Conservation (phyloP, 2,113 vertebrate species). For the Raja brachyura region DNA sequence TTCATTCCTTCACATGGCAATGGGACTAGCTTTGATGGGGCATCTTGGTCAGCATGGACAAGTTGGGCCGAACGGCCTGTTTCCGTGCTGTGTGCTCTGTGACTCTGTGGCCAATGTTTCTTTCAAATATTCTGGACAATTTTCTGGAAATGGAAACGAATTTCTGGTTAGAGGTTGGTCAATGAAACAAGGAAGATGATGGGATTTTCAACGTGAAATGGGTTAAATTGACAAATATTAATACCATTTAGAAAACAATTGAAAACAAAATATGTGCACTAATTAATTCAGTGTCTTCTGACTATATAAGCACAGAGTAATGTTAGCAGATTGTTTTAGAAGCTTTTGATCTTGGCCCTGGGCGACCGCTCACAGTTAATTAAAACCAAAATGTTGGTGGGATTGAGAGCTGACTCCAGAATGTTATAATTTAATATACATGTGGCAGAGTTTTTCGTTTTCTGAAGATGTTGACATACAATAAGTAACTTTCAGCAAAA, state of each 20-base stretch:
- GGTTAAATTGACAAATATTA: background rate
- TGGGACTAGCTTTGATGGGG: too few relatives aligned
- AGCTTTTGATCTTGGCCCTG: background rate
- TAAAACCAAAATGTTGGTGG: background rate
- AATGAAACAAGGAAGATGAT: background rate
- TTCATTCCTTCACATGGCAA: too few relatives aligned
- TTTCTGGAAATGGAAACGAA: background rate
- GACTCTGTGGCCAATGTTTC: background rate
- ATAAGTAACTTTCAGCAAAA: background rate
- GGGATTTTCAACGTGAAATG: background rate
- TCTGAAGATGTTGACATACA: background rate
- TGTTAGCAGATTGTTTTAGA: background rate
- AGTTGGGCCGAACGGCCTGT: too few relatives aligned
- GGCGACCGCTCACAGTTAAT: background rate
- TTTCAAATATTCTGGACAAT: background rate
- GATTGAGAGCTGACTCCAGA: background rate
- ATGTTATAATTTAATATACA: background rate
- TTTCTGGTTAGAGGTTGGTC: background rate
- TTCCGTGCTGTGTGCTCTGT: too few relatives aligned
- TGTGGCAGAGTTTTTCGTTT: background rate
- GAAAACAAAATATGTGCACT: background rate
- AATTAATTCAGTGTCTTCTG: background rate
- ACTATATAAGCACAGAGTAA: background rate
- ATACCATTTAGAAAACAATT: background rate
- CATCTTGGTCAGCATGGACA: too few relatives aligned